A percentile compares a stretch with the other conserved stretches of the same genome.
phyloP scores from a whole-genome alignment of 2,888 invertebrate species.

The Panorpa germanica region DNA sequence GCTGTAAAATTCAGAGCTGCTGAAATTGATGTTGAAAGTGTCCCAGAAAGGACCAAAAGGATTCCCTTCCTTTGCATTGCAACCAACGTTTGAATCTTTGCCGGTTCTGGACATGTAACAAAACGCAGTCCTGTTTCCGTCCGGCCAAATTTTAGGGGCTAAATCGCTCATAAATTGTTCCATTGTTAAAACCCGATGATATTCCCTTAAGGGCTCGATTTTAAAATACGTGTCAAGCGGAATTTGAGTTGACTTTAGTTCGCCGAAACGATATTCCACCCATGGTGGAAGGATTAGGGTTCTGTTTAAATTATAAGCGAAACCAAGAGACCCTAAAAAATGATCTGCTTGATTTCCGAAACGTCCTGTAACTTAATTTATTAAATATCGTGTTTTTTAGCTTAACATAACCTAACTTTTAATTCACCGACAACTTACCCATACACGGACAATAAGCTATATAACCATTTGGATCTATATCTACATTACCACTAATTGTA shows the following conservation, averaged over 20 bases:
- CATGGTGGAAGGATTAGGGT: slow-evolving; percentile 89
- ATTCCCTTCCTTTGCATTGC: slow-evolving; percentile 95
- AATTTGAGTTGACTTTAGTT: slow-evolving; percentile 67
- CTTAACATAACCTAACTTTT: too few relatives aligned
- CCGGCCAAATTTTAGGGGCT: slow-evolving; percentile 69
- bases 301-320: slow-evolving; percentile 76
- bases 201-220: slow-evolving; percentile 50
- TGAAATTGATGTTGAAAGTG: slow-evolving; percentile 74
- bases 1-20: slow-evolving; percentile 73
- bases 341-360: slow-evolving; percentile 99
- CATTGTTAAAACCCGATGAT: slow-evolving; percentile 80
- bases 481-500: too few relatives aligned
- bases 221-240: slow-evolving; percentile 82
- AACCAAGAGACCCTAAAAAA: slow-evolving; percentile 79
- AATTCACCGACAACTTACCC: too few relatives aligned
- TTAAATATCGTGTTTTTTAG: too few relatives aligned
- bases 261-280: slow-evolving; percentile 82
- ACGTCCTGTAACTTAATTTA: slow-evolving; percentile 52
- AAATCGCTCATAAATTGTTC: slow-evolving; percentile 68
- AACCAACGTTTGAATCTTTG: slow-evolving; percentile 30
- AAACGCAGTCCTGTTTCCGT: slow-evolving; percentile 48
- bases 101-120: slow-evolving; percentile 37
- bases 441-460: too few relatives aligned
- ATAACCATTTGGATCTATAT: too few relatives aligned
- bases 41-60: slow-evolving; percentile 99